These are phyloP conservation scores for Globodera rostochiensis DNA, from an alignment of 1,140 invertebrate species.

Conservation along the genomic window DNA sequence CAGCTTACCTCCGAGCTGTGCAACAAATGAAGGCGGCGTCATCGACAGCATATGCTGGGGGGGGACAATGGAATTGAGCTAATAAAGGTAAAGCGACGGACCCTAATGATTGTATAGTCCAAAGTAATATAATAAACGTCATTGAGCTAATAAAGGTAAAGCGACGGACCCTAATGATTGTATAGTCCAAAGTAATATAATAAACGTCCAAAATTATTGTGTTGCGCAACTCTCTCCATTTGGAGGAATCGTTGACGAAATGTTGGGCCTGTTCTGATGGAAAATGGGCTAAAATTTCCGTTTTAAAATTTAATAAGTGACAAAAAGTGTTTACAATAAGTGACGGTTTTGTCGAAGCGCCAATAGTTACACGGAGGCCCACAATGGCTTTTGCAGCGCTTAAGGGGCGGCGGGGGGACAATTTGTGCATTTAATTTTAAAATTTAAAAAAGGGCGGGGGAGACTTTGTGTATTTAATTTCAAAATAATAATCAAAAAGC, in stretches of 20 bases:
- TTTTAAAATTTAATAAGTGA: not conserved
- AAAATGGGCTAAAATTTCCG: slow-evolving; percentile 39
- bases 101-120: slow-evolving; percentile 57
- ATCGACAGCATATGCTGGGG: slow-evolving; percentile 44
- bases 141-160: not conserved
- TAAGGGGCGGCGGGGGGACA: not conserved
- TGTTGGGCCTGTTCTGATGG: slow-evolving; percentile 42
- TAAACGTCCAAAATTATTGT: slow-evolving; percentile 47
- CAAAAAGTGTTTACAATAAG: slow-evolving; percentile 32
- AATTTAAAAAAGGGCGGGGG: not conserved
- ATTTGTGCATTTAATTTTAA: too few species aligned
- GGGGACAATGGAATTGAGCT: not conserved
- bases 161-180: slow-evolving; percentile 48
- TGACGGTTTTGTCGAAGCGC: slow-evolving; percentile 53
- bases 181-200: slow-evolving; percentile 55
- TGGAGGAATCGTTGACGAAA: slow-evolving; percentile 40
- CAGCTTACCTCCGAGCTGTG: slow-evolving; percentile 54
- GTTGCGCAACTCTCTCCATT: slow-evolving; percentile 48
- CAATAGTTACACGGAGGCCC: slow-evolving; percentile 53
- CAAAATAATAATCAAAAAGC: slow-evolving; percentile 5
- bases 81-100: not conserved
- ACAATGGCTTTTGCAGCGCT: slow-evolving; percentile 50
- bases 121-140: slow-evolving; percentile 53
- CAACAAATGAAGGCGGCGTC: slow-evolving; percentile 52
- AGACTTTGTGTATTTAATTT: not conserved